Evolutionary conservation across 2,113 vertebrate genomes (phyloP).

Genomic region (Sinocyclocheilus rhinocerous): DNA sequence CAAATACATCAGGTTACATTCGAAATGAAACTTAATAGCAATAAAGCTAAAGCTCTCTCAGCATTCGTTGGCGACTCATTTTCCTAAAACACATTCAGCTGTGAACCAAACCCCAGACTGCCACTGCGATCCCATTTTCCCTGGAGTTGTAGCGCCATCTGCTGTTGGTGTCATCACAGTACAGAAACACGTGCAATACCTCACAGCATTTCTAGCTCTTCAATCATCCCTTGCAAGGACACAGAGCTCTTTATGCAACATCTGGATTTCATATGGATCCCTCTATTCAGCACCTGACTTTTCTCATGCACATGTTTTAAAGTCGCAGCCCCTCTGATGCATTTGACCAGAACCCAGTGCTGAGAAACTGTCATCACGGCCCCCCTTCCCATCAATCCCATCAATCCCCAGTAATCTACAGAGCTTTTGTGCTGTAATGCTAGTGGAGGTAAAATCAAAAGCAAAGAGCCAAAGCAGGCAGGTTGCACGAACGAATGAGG

Average conservation of each 20-base stretch:
- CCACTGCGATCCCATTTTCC: conserved; percentile 74
- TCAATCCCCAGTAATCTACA: conserved; percentile 50
- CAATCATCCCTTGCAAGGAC: conserved; percentile 47
- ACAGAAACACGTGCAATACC: conserved; percentile 65
- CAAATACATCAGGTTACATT: conserved; percentile 48
- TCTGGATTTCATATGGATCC: conserved; percentile 51
- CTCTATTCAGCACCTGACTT: conserved; percentile 35
- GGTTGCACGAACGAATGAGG: conserved; percentile 47
- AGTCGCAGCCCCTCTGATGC: conserved; percentile 23
- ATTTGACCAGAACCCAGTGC: conserved; percentile 36
- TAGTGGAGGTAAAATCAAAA: conserved; percentile 44
- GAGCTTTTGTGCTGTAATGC: conserved; percentile 37
- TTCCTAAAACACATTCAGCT: conserved; percentile 80
- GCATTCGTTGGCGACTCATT: conserved; percentile 62
- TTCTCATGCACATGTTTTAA: conserved; percentile 46
- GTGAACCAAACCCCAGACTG: conserved; percentile 78
- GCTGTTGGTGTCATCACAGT: conserved; percentile 78
- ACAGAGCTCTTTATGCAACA: conserved; percentile 46
- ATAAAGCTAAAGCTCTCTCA: conserved; percentile 51
- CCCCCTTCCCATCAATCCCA: conserved; percentile 3
- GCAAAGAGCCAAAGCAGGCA: conserved; percentile 37
- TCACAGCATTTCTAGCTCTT: conserved; percentile 45
- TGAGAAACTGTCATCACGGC: conserved; percentile 44
- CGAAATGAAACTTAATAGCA: conserved; percentile 62
- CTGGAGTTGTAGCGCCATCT: conserved; percentile 85